These are phyloP conservation scores for Athalia rosae DNA, from an alignment of 2,888 invertebrate genomes.

Conservation along the genomic window DNA sequence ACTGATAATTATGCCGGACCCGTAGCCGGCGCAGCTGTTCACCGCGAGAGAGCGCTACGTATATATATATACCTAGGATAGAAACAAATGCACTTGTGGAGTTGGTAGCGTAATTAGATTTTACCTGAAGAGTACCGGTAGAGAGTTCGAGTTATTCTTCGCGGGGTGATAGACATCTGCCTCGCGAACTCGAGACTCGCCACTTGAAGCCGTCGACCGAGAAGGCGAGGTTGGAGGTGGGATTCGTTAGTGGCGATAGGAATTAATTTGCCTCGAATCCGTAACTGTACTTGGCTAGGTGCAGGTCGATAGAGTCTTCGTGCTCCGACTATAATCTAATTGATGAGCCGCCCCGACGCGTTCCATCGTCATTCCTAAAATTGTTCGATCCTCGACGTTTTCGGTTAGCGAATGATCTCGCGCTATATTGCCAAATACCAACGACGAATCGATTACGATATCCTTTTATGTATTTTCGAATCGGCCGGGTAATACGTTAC, in stretches of 20 bases:
- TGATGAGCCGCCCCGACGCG: conserved; percentile 6
- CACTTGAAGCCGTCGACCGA: conserved; percentile 54
- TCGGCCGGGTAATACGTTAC: no score
- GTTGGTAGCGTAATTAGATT: conserved; percentile 36
- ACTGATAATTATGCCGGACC: neutral
- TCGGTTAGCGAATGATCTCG: neutral
- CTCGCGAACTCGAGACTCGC: conserved; percentile 55
- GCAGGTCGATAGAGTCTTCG: conserved; percentile 59
- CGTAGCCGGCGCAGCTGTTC: neutral
- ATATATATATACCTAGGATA: conserved; percentile 2
- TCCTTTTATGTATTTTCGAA: no score
- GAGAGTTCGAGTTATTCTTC: conserved; percentile 57
- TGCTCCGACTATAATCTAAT: conserved; percentile 51
- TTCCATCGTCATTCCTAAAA: neutral
- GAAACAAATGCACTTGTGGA: conserved; percentile 36
- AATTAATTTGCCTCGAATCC: conserved; percentile 61
- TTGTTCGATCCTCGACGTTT: neutral
- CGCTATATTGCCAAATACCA: neutral
- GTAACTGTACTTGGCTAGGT: conserved; percentile 54
- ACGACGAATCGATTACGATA: no score
- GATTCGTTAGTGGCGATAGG: conserved; percentile 61
- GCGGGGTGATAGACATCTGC: conserved; percentile 58
- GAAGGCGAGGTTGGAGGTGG: conserved; percentile 48
- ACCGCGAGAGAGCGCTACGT: neutral
- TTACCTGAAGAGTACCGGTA: neutral